Conservation (phyloP, 2,797 vertebrate genomes). For the Gallirallus australis region DNA sequence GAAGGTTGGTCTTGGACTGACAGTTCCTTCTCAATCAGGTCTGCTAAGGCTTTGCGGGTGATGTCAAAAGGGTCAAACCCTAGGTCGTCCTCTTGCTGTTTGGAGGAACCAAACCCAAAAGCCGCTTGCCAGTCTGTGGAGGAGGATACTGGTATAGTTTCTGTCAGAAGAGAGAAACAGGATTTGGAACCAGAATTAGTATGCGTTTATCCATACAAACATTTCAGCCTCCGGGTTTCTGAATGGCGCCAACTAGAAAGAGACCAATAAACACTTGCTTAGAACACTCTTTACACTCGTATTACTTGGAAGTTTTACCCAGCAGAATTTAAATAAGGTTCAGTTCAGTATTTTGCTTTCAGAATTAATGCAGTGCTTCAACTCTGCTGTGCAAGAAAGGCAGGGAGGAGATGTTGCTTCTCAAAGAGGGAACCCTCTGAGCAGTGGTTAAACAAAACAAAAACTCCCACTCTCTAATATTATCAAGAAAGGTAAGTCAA, state of each 20-base stretch:
- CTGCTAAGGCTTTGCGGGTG: constrained; percentile 97
- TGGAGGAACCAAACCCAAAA: constrained; percentile 97
- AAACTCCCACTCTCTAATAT: neutral
- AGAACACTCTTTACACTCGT: neutral
- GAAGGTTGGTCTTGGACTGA: constrained; percentile 94
- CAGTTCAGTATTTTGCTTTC: neutral
- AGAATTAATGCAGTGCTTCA: neutral
- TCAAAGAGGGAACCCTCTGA: neutral
- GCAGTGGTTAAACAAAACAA: neutral
- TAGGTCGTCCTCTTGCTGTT: constrained; percentile 97
- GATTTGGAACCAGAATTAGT: constrained; percentile 5
- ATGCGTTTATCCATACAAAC: neutral
- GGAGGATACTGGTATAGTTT: constrained; percentile 98
- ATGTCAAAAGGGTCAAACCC: constrained; percentile 99
- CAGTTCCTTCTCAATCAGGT: constrained; percentile 99
- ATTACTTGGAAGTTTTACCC: neutral
- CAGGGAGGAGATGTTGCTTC: neutral
- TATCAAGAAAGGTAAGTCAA: neutral
- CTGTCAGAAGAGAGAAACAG: constrained; percentile 75
- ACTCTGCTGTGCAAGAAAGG: neutral
- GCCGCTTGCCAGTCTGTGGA: constrained; percentile 99
- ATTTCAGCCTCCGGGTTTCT: neutral
- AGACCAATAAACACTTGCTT: neutral
- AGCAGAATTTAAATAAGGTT: neutral
- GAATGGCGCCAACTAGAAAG: neutral